These are phyloP conservation scores for Platanista minor DNA, from an alignment of 2,113 vertebrate species.

Conservation along the genomic window DNA sequence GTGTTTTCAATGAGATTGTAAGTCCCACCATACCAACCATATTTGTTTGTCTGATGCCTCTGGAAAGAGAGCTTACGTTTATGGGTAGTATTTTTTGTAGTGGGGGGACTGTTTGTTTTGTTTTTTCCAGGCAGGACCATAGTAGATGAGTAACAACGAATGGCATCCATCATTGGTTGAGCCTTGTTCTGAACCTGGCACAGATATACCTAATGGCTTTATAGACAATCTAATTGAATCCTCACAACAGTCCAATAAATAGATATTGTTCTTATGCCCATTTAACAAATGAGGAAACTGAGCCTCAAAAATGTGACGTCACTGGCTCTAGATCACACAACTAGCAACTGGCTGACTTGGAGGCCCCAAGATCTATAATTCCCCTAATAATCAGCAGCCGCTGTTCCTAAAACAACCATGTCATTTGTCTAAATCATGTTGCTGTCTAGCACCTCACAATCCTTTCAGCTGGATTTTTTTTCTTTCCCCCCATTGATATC, in stretches of 20 bases:
- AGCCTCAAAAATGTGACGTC: background rate
- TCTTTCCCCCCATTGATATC: background rate
- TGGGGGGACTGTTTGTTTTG: background rate
- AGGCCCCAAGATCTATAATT: background rate
- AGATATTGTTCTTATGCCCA: background rate
- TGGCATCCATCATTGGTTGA: background rate
- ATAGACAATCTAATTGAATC: background rate
- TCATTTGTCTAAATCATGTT: conserved; percentile 18
- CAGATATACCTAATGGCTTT: background rate
- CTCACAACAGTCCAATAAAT: background rate
- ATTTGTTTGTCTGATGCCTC: background rate
- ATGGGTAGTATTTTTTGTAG: background rate
- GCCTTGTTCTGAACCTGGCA: background rate
- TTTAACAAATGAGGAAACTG: background rate
- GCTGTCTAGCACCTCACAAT: background rate
- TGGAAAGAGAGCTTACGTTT: background rate
- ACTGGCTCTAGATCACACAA: background rate
- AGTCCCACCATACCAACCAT: background rate
- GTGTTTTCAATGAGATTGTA: background rate
- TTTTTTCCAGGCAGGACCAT: background rate
- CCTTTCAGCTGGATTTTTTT: background rate
- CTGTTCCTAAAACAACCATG: conserved; percentile 15
- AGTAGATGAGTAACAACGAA: background rate
- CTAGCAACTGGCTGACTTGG: background rate
- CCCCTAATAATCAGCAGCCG: background rate